These are phyloP conservation scores for Embiotoca jacksoni DNA, from an alignment of 2,113 vertebrate species.

Conservation along the genomic window DNA sequence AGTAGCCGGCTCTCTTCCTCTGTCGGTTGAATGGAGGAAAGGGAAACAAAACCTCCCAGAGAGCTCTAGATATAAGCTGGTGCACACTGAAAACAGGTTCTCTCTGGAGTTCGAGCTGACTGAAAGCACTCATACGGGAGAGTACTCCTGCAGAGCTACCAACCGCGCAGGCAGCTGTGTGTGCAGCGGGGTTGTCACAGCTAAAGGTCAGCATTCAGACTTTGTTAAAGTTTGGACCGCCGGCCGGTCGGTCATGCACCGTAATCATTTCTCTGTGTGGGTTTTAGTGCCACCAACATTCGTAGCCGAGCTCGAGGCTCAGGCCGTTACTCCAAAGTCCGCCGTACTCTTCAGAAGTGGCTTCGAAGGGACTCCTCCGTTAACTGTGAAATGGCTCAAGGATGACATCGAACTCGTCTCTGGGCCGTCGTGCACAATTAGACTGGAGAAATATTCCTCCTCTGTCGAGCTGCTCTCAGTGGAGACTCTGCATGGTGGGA, in stretches of 20 bases:
- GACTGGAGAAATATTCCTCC: slow-evolving; percentile 87
- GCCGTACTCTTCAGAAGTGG: slow-evolving; percentile 89
- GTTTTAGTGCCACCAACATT: slow-evolving; percentile 91
- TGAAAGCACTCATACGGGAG: slow-evolving; percentile 88
- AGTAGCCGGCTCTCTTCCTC: slow-evolving; percentile 90
- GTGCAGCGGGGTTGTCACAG: slow-evolving; percentile 90
- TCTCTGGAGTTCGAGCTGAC: slow-evolving; percentile 87
- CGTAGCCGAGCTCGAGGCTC: slow-evolving; percentile 86
- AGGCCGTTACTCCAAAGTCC: slow-evolving; percentile 89
- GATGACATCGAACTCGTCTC: slow-evolving; percentile 89
- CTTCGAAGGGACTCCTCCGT: slow-evolving; percentile 93
- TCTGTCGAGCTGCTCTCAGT: slow-evolving; percentile 91
- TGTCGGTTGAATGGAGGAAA: slow-evolving; percentile 92
- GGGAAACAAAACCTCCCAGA: slow-evolving; percentile 88
- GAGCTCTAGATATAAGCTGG: slow-evolving; percentile 88
- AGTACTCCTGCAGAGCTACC: slow-evolving; percentile 90
- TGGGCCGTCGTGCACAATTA: slow-evolving; percentile 89
- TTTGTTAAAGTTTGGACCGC: background rate
- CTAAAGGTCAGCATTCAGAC: slow-evolving; percentile 89
- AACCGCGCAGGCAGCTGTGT: slow-evolving; percentile 90
- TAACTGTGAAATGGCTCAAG: slow-evolving; percentile 94
- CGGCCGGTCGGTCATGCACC: background rate
- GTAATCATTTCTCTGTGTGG: slow-evolving; percentile 54
- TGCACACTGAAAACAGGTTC: slow-evolving; percentile 86
- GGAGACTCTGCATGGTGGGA: slow-evolving; percentile 86